phyloP scores from a whole-genome alignment of 2,888 invertebrate species.

The Drosophila koepferae region DNA sequence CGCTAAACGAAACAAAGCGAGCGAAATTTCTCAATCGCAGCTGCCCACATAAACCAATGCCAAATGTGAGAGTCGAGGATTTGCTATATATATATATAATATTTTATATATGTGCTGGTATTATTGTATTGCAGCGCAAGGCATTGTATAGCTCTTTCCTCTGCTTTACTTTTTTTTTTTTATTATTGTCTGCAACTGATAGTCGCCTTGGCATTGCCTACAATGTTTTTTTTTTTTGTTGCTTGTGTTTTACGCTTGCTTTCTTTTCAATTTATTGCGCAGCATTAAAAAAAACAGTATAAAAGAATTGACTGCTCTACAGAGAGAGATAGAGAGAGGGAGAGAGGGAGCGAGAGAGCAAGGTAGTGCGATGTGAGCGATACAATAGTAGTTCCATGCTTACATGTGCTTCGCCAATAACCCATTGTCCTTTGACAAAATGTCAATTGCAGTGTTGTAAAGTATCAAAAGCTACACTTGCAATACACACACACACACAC shows the following conservation, averaged over 20 bases:
- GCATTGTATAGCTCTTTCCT: constrained; percentile 61
- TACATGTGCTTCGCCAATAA: constrained; percentile 26
- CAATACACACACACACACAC: neutral
- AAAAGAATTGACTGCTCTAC: constrained; percentile 14
- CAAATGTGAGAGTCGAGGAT: constrained; percentile 49
- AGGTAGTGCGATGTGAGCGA: constrained; percentile 41
- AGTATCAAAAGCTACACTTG: constrained; percentile 60
- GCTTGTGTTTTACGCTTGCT: constrained; percentile 70
- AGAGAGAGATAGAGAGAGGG: neutral
- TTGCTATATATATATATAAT: constrained; percentile 29
- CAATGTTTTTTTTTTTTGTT: constrained; percentile 33
- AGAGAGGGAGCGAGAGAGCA: neutral
- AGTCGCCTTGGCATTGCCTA: constrained; percentile 72
- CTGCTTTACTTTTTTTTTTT: constrained; percentile 32
- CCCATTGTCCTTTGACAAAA: constrained; percentile 69
- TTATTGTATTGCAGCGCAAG: constrained; percentile 43
- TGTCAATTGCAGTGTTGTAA: constrained; percentile 67
- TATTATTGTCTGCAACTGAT: constrained; percentile 73
- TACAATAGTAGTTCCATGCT: constrained; percentile 40
- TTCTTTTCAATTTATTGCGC: constrained; percentile 78
- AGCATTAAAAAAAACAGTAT: constrained; percentile 57
- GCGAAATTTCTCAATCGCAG: constrained; percentile 71
- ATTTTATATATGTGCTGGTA: constrained; percentile 36
- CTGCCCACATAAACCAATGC: constrained; percentile 53
- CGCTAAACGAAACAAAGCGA: constrained; percentile 56